These are phyloP conservation scores for Alauda arvensis DNA, from an alignment of 2,797 vertebrate genomes.

Conservation along the genomic window DNA sequence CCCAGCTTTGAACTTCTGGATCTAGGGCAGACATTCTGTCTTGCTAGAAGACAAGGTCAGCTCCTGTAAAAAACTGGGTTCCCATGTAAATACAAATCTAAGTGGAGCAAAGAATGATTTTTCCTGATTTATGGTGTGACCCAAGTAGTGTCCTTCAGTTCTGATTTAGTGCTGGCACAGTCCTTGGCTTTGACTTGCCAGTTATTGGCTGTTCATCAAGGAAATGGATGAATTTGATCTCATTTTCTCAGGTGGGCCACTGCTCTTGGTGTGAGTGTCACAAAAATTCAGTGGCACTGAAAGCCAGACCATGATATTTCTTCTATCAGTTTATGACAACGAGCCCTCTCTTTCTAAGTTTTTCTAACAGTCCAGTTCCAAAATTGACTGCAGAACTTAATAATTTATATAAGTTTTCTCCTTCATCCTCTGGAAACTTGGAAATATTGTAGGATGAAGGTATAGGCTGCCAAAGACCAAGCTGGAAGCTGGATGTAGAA, in stretches of 20 bases:
- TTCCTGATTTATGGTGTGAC: constrained; percentile 48
- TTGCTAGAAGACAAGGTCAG: constrained; percentile 38
- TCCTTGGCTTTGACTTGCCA: constrained; percentile 38
- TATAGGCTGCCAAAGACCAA: neutral
- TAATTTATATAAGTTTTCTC: neutral
- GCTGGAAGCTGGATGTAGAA: neutral
- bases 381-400: neutral
- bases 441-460: neutral
- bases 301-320: neutral
- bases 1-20: constrained; percentile 9
- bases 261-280: neutral
- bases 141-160: constrained; percentile 43
- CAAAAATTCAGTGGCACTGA: neutral
- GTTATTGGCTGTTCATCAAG: constrained; percentile 58
- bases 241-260: constrained; percentile 11
- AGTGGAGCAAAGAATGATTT: constrained; percentile 20
- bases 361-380: neutral
- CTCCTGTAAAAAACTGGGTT: constrained; percentile 11
- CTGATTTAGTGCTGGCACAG: constrained; percentile 59
- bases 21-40: constrained; percentile 12
- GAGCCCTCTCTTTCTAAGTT: neutral
- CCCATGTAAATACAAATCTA: constrained; percentile 47
- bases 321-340: neutral
- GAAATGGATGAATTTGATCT: constrained; percentile 42
- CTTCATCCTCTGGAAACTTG: neutral